Conservation (phyloP, 2,797 vertebrate genomes). For the Clarias laeviceps region DNA sequence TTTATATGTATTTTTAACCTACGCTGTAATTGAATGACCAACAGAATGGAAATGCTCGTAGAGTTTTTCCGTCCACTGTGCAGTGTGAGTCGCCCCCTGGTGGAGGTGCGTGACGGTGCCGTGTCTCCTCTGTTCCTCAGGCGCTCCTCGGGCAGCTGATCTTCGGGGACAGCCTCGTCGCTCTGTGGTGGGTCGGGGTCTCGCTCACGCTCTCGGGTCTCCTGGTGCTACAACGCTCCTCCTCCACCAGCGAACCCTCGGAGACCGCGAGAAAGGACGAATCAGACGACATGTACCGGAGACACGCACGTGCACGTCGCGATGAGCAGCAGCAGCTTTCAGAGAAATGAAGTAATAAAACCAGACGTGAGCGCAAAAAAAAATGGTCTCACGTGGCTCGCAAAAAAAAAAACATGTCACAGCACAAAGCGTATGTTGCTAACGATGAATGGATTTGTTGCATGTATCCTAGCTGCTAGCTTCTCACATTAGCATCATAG, state of each 20-base stretch:
- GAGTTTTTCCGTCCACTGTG: no score
- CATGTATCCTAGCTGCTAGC: background rate
- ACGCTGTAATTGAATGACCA: no score
- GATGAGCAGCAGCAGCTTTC: background rate
- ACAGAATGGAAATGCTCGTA: no score
- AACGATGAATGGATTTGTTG: background rate
- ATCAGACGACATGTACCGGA: conserved; percentile 32
- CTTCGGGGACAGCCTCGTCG: conserved; percentile 78
- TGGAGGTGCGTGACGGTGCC: background rate
- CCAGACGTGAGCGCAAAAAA: background rate
- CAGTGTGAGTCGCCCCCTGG: no score
- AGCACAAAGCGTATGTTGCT: background rate
- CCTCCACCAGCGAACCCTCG: conserved; percentile 64
- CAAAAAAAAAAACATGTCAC: background rate
- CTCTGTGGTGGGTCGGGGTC: conserved; percentile 92
- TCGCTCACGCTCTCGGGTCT: conserved; percentile 87
- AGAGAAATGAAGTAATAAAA: background rate
- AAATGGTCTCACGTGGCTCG: background rate
- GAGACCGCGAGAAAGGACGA: conserved; percentile 65
- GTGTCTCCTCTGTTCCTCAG: conserved; percentile 54
- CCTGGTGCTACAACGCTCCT: conserved; percentile 82
- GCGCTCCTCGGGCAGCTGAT: conserved; percentile 80
- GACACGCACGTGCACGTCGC: background rate
- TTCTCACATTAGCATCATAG: background rate
- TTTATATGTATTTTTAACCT: no score